Evolutionary conservation across 2,113 vertebrate genomes (phyloP).

Genomic region (Sander vitreus): DNA sequence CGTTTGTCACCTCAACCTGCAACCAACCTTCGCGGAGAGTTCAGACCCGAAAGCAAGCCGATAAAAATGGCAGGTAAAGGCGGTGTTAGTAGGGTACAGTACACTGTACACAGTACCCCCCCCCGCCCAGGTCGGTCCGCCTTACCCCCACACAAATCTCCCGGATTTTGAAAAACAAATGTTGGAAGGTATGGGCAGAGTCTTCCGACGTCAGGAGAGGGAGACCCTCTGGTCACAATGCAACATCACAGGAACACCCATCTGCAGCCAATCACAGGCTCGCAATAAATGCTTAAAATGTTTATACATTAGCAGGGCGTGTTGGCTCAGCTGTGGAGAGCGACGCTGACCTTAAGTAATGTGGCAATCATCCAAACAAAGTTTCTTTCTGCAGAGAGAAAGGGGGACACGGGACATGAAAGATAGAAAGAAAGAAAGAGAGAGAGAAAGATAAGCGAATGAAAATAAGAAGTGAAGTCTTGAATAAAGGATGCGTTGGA

Average conservation of each 20-base stretch:
- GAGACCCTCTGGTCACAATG: conserved; percentile 4
- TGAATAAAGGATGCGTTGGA: conserved; percentile 30
- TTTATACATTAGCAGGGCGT: neutral
- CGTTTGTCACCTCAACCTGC: too few relatives aligned
- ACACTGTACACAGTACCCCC: too few relatives aligned
- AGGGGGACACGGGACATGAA: neutral
- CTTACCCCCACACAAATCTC: too few relatives aligned
- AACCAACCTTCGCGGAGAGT: too few relatives aligned
- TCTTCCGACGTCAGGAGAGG: conserved; percentile 25
- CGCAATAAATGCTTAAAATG: neutral
- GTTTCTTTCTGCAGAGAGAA: neutral
- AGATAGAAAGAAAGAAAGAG: neutral
- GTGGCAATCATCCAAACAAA: neutral
- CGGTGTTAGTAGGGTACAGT: too few relatives aligned
- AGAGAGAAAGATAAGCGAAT: too few relatives aligned
- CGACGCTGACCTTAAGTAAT: neutral
- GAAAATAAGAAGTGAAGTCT: conserved; percentile 1
- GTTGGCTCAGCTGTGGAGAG: neutral
- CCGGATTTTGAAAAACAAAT: too few relatives aligned
- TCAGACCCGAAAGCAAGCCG: too few relatives aligned
- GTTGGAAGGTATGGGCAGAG: neutral
- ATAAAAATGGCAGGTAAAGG: too few relatives aligned
- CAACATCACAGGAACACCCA: conserved; percentile 23
- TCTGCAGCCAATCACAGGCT: conserved; percentile 20
- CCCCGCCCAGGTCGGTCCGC: too few relatives aligned